Conservation (phyloP, 2,888 invertebrate genomes). For the Lasioglossum vierecki region DNA sequence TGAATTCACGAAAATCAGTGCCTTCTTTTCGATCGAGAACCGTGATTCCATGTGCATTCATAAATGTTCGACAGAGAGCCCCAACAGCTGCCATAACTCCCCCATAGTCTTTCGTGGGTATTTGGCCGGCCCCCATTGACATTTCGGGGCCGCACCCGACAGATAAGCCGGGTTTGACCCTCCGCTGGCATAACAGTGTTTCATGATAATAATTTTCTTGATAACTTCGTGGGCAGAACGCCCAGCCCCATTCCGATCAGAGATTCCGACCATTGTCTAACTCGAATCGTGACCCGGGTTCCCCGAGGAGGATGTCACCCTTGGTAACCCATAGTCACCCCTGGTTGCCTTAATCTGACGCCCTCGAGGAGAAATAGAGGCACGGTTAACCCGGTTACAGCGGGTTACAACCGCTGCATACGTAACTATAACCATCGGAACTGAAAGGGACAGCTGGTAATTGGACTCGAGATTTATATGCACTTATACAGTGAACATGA, state of each 20-base stretch:
- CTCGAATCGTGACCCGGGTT: not conserved
- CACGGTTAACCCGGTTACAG: slow-evolving; percentile 1
- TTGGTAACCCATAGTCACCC: slow-evolving; percentile 1
- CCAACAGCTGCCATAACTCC: not conserved
- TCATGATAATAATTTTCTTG: slow-evolving; percentile 8
- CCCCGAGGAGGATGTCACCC: not conserved
- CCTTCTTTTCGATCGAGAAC: not conserved
- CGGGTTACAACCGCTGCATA: not conserved
- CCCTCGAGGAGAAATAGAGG: not conserved
- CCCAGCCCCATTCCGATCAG: not conserved
- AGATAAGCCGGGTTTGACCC: slow-evolving; percentile 6
- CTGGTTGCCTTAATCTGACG: not conserved
- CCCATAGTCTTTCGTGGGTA: not conserved
- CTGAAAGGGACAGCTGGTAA: not conserved
- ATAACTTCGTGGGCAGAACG: not conserved
- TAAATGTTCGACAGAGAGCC: not conserved
- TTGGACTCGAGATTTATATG: not conserved
- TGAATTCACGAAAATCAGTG: not conserved
- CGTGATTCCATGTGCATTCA: not conserved
- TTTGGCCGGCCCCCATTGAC: not conserved
- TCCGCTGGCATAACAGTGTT: not conserved
- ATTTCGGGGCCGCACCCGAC: not conserved
- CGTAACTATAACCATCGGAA: not conserved
- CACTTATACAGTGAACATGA: not conserved
- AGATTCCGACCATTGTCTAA: not conserved